phyloP scores from a whole-genome alignment of 1,140 invertebrate species.

The Drosophila pectinifera region DNA sequence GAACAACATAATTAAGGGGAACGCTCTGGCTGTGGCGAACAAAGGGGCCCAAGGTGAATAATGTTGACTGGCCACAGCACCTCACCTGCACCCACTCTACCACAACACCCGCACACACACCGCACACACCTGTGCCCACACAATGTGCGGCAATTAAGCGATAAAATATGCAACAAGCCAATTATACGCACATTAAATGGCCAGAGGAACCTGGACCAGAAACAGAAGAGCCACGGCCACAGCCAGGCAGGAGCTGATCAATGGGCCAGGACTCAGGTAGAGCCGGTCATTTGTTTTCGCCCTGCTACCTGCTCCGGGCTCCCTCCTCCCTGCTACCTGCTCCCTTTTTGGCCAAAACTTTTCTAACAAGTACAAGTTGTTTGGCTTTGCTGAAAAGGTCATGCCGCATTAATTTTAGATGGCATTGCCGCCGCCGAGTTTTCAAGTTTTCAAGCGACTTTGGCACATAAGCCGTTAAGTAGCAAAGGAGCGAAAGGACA shows the following conservation, averaged over 20 bases:
- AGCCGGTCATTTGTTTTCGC: constrained; percentile 21
- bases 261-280: constrained; percentile 17
- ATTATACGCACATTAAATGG: constrained; percentile 77
- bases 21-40: background rate
- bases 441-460: constrained; percentile 55
- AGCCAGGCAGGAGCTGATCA: constrained; percentile 24
- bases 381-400: constrained; percentile 57
- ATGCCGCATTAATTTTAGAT: constrained; percentile 72
- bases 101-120: background rate
- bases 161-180: constrained; percentile 77
- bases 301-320: background rate
- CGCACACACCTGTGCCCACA: constrained; percentile 2
- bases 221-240: too few species aligned
- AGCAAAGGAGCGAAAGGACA: constrained; percentile 16
- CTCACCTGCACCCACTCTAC: constrained; percentile 3
- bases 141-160: constrained; percentile 64
- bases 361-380: constrained; percentile 67
- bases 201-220: constrained; percentile 28
- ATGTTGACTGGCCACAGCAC: constrained; percentile 15
- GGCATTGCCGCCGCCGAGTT: constrained; percentile 63
- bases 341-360: constrained; percentile 44
- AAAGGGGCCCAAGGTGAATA: constrained; percentile 22
- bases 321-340: background rate
- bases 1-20: constrained; percentile 24
- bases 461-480: constrained; percentile 69